Conservation (phyloP, 1,140 invertebrate genomes). For the Orchestia grillus region DNA sequence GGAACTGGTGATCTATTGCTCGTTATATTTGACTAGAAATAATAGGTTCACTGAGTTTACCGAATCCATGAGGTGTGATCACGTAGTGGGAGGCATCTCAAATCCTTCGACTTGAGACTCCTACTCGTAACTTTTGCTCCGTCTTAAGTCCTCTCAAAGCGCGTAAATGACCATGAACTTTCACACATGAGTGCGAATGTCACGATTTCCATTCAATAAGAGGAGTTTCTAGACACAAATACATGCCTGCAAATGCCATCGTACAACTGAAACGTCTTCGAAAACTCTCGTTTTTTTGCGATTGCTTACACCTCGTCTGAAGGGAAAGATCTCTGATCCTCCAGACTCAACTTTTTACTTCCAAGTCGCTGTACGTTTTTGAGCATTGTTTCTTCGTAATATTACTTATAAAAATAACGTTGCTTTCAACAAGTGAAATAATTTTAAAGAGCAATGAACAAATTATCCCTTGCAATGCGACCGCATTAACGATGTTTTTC, state of each 20-base stretch:
- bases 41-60: slow-evolving; percentile 37
- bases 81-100: neutral
- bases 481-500: neutral
- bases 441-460: neutral
- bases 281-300: neutral
- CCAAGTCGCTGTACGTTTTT: neutral
- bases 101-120: neutral
- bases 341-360: neutral
- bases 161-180: neutral
- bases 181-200: neutral
- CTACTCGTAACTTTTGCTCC: no score
- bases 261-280: neutral
- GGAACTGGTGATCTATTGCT: neutral
- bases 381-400: neutral
- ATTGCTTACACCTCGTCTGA: neutral
- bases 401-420: neutral
- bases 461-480: neutral
- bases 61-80: neutral
- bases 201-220: neutral
- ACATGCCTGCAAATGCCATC: neutral
- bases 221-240: neutral
- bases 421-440: neutral
- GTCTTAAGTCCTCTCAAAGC: neutral
- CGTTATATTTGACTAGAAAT: slow-evolving; percentile 44
- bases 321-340: neutral